Evolutionary conservation across 2,797 vertebrate genomes (phyloP).

Genomic region (Lepilemur ruficaudatus): DNA sequence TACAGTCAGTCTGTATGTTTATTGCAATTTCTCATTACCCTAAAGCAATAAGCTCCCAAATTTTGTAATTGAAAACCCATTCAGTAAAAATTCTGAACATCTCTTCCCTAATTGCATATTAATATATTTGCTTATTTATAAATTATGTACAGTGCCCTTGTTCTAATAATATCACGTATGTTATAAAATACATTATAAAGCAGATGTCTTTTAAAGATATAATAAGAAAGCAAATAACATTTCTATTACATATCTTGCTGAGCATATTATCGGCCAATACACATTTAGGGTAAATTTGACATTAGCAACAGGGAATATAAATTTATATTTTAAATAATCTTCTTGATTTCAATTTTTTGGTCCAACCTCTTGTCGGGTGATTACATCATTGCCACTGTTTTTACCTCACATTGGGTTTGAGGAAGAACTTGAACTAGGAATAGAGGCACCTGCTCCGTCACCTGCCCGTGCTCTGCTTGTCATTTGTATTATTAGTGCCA

Average conservation of each 20-base stretch:
- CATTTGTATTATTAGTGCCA: not conserved
- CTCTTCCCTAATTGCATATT: not conserved
- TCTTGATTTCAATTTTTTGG: not conserved
- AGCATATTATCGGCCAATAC: not conserved
- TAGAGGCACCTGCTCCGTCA: not conserved
- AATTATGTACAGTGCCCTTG: not conserved
- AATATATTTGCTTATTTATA: not conserved
- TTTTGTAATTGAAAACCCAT: not conserved
- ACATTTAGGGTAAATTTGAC: not conserved
- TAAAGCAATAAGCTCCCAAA: not conserved
- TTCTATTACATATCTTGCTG: not conserved
- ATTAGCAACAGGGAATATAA: not conserved
- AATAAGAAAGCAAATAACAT: constrained; percentile 33
- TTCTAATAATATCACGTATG: not conserved
- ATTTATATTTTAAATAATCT: constrained; percentile 35
- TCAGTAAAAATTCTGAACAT: constrained; percentile 21
- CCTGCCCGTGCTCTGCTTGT: not conserved
- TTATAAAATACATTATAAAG: not conserved
- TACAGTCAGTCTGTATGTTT: not conserved
- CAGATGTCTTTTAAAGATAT: not conserved
- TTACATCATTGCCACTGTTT: not conserved
- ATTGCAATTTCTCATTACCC: not conserved
- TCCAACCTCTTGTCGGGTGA: not conserved
- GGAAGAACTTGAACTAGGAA: not conserved
- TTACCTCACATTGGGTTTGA: not conserved